Evolutionary conservation across 2,797 vertebrate genomes (phyloP).

Genomic region (Falco biarmicus): DNA sequence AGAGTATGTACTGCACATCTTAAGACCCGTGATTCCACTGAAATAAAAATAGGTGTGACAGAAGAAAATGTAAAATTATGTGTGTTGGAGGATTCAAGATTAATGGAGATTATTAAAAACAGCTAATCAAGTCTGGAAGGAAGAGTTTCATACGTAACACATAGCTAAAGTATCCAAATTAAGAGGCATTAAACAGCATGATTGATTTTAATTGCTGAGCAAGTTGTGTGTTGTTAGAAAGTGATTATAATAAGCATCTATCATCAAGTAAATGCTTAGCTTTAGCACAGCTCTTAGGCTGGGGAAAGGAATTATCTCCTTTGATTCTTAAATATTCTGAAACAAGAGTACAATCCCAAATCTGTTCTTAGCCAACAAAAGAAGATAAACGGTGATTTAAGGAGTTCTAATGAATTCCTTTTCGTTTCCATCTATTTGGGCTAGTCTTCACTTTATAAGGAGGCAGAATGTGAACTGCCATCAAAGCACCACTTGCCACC

Average conservation of each 20-base stretch:
- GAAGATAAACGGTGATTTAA: not conserved
- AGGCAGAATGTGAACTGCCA: not conserved
- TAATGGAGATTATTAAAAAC: constrained; percentile 33
- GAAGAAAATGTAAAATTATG: not conserved
- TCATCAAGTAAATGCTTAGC: constrained; percentile 31
- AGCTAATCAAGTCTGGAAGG: constrained; percentile 54
- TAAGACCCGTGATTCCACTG: not conserved
- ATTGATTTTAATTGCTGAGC: constrained; percentile 64
- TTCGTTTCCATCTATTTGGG: not conserved
- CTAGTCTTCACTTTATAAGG: not conserved
- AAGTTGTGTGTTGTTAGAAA: constrained; percentile 25
- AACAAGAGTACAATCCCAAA: not conserved
- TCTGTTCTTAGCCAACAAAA: not conserved
- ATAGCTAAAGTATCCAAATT: constrained; percentile 32
- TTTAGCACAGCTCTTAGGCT: not conserved
- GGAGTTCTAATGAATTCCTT: not conserved
- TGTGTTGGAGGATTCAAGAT: not conserved
- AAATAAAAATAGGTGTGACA: constrained; percentile 29
- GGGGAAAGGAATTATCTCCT: not conserved
- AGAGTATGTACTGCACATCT: not conserved
- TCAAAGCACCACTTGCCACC: not conserved
- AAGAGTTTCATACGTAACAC: not conserved
- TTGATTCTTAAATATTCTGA: constrained; percentile 1
- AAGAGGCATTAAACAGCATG: constrained; percentile 38
- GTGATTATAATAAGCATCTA: constrained; percentile 49